Conservation (phyloP, 2,113 vertebrate species). For the Eptesicus fuscus region DNA sequence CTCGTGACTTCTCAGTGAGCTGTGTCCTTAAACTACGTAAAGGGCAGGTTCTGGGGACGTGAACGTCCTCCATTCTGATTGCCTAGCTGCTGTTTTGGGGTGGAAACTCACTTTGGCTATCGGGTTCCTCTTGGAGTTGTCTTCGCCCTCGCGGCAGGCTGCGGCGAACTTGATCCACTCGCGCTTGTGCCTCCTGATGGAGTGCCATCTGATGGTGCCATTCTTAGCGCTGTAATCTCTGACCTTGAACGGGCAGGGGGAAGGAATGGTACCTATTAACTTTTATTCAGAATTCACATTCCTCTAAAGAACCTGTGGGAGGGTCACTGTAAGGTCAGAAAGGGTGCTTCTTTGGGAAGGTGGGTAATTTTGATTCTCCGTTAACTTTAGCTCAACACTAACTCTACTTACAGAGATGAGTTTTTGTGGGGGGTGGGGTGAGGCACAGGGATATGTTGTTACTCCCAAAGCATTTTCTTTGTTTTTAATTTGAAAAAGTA, state of each 20-base stretch:
- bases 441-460: not conserved
- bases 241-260: constrained; percentile 49
- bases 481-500: not conserved
- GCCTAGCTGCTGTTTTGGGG: not conserved
- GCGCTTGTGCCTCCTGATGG: constrained; percentile 71
- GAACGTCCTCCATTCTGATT: not conserved
- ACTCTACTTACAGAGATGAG: not conserved
- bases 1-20: not conserved
- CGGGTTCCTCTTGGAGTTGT: constrained; percentile 75
- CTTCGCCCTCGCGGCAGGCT: constrained; percentile 70
- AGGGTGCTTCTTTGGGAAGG: not conserved
- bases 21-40: not conserved
- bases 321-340: not conserved
- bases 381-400: not conserved
- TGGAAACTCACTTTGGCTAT: constrained; percentile 71
- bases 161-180: constrained; percentile 77
- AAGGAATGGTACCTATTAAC: not conserved
- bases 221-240: constrained; percentile 69
- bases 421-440: not conserved
- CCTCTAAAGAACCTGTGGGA: not conserved
- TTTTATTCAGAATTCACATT: not conserved
- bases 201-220: constrained; percentile 71
- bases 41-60: not conserved
- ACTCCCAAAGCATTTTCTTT: not conserved
- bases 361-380: not conserved